These are phyloP conservation scores for Anorthoa munda DNA, from an alignment of 2,888 invertebrate species.

Conservation along the genomic window DNA sequence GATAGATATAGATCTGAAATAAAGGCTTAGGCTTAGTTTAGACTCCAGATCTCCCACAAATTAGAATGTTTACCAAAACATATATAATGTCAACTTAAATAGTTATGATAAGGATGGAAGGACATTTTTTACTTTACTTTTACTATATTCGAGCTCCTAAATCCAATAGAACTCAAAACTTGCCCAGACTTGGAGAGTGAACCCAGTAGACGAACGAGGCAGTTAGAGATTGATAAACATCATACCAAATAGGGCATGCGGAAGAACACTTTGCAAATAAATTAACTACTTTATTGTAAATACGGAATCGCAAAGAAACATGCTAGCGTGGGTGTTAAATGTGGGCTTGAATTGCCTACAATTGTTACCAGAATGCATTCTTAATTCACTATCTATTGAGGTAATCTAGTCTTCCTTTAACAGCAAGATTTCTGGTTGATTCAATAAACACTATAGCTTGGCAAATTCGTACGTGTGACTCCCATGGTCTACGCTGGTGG, in stretches of 20 bases:
- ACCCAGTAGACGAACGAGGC: background rate
- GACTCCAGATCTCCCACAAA: too few species aligned
- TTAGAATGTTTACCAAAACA: too few species aligned
- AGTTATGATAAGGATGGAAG: too few species aligned
- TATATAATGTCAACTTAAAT: too few species aligned
- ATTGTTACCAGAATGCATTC: slow-evolving; percentile 44
- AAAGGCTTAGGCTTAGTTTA: too few species aligned
- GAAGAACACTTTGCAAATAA: slow-evolving; percentile 30
- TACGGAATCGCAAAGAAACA: slow-evolving; percentile 41
- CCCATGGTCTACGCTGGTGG: too few species aligned
- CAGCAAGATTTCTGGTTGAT: background rate
- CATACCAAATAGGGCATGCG: background rate
- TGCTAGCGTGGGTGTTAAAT: slow-evolving; percentile 35
- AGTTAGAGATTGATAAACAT: background rate
- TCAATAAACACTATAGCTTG: background rate
- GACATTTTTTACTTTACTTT: too few species aligned
- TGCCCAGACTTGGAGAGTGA: background rate
- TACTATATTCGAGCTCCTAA: too few species aligned
- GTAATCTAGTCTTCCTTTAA: slow-evolving; percentile 25
- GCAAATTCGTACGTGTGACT: too few species aligned
- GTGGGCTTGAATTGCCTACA: slow-evolving; percentile 50
- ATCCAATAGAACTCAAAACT: too few species aligned
- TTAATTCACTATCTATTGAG: slow-evolving; percentile 46
- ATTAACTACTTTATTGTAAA: slow-evolving; percentile 43
- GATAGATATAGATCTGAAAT: too few species aligned